Evolutionary conservation across 2,888 invertebrate species (phyloP), one percentile per base, ranked within the genome.

Genomic region (Lasioglossum calceatum): DNA sequence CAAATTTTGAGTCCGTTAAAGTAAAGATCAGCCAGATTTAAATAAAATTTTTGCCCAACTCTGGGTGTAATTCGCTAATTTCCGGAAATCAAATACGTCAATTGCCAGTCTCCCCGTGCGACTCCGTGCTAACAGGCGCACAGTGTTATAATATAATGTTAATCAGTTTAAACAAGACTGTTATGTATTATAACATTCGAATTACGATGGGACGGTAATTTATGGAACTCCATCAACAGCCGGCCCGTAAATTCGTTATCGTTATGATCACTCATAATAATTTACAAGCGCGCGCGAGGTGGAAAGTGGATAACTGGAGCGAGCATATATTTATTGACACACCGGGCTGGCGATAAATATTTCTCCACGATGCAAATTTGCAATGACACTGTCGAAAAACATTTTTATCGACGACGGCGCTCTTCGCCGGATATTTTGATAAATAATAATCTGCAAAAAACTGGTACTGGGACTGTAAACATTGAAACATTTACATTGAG

Each of bases 251-350:
- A 72, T 77, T 64, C 16, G 19, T 73, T 4, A n/a, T 27, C 14
- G 19, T 61, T 39, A 58, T 67, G 50, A 75, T 74, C 32, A 75
- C 83, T 78, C 47, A 27, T 71, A 61, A 32, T 75, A 50, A 74
- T 71, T 74, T 71, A 75, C 70, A 50, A 32, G 27, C 23, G 10
- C 8, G 4, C 8, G 2, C 5, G 8, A 3, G 2, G 1, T 47
- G 42, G 7, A n/a, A 61, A 74, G 10, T 39, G 16, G 44, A 58
- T 82, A 77, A 73, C 42, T 42, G 14, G 27, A 8, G 1, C 14
- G 27, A 19, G 8, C 7, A n/a, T 16, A 1, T 16, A 36, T 54
- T 44, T 32, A n/a, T 81, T 27, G 27, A 27, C 16, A 36, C 23
- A 4, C 7, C 0, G 5, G 32, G 0, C 7, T 16, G 16, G 4